Percentiles rank a stretch among this genome's conserved stretches.
Evolutionary conservation across 2,113 vertebrate species (phyloP).

Genomic region (Microcebus lehilahytsara): DNA sequence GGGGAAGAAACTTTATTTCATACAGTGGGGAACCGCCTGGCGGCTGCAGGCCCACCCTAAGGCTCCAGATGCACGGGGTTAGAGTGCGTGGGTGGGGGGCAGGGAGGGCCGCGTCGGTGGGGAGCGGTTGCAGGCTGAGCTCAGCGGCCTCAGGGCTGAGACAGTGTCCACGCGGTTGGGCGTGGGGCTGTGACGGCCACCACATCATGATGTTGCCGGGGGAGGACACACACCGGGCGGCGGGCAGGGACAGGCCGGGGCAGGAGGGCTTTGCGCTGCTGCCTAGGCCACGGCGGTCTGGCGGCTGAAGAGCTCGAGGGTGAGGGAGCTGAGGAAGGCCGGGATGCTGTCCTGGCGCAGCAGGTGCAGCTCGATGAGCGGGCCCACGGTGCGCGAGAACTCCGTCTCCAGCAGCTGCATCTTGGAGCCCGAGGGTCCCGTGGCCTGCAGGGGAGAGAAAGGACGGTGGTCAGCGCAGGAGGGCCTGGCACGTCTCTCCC

Average conservation of each 20-base stretch:
- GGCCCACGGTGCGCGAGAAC: slow-evolving; percentile 90
- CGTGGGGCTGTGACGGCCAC: too few relatives aligned
- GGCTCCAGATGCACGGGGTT: not conserved
- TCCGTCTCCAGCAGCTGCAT: slow-evolving; percentile 97
- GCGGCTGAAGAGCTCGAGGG: slow-evolving; percentile 96
- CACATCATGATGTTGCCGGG: not conserved
- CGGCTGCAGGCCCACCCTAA: not conserved
- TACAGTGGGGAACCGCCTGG: not conserved
- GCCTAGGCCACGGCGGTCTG: slow-evolving; percentile 90
- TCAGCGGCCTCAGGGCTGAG: too few relatives aligned
- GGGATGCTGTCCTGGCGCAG: slow-evolving; percentile 98
- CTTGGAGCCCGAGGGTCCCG: slow-evolving; percentile 85
- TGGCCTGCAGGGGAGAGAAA: slow-evolving; percentile 70
- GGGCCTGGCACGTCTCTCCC: rapidly evolving
- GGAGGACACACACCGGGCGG: not conserved
- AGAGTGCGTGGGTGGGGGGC: not conserved
- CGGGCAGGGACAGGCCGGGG: not conserved
- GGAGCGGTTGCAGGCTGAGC: too few relatives aligned
- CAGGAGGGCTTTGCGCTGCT: rapidly evolving
- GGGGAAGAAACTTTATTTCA: slow-evolving; percentile 19
- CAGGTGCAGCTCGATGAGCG: slow-evolving; percentile 93
- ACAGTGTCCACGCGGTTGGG: too few relatives aligned
- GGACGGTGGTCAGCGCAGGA: rapidly evolving
- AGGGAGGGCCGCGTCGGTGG: not conserved
- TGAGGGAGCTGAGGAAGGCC: slow-evolving; percentile 95